Evolutionary conservation across 1,140 invertebrate genomes (phyloP).

Genomic region (Drosophila albomicans): DNA sequence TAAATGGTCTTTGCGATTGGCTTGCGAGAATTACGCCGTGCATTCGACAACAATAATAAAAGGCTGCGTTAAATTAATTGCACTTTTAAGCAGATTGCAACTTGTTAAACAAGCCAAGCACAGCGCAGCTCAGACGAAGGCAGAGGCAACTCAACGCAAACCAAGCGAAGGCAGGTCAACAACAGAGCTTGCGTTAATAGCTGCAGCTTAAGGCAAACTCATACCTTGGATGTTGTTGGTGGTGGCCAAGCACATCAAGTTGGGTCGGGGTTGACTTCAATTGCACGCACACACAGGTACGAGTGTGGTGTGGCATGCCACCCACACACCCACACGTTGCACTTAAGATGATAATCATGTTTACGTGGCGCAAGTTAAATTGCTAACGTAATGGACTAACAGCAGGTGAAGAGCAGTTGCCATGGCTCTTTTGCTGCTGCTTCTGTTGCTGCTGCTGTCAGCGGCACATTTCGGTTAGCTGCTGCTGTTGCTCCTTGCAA

Average conservation of each 20-base stretch:
- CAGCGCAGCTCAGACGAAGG: neutral
- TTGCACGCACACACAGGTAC: constrained; percentile 50
- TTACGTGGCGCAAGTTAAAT: constrained; percentile 83
- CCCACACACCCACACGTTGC: constrained; percentile 61
- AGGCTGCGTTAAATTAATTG: constrained; percentile 74
- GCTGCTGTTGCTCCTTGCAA: constrained; percentile 56
- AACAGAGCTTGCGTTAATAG: constrained; percentile 62
- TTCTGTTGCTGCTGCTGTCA: constrained; percentile 63
- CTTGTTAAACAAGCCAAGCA: constrained; percentile 57
- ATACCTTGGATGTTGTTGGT: neutral
- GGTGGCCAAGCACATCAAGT: constrained; percentile 6
- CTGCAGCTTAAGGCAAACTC: constrained; percentile 47
- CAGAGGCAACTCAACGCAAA: neutral
- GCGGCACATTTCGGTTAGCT: constrained; percentile 64
- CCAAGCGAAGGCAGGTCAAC: constrained; percentile 16
- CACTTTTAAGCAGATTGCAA: constrained; percentile 79
- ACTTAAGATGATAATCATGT: constrained; percentile 83
- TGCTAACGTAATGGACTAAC: constrained; percentile 82
- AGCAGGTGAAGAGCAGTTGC: constrained; percentile 64
- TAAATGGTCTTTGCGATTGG: constrained; percentile 26
- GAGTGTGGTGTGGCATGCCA: constrained; percentile 7
- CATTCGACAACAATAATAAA: constrained; percentile 63
- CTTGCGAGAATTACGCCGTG: constrained; percentile 11
- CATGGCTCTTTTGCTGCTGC: constrained; percentile 21
- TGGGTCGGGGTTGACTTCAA: constrained; percentile 48